Evolutionary conservation across 2,888 invertebrate genomes (phyloP), one percentile per base, ranked within the genome.

Genomic region (Pristionchus fissidentatus): DNA sequence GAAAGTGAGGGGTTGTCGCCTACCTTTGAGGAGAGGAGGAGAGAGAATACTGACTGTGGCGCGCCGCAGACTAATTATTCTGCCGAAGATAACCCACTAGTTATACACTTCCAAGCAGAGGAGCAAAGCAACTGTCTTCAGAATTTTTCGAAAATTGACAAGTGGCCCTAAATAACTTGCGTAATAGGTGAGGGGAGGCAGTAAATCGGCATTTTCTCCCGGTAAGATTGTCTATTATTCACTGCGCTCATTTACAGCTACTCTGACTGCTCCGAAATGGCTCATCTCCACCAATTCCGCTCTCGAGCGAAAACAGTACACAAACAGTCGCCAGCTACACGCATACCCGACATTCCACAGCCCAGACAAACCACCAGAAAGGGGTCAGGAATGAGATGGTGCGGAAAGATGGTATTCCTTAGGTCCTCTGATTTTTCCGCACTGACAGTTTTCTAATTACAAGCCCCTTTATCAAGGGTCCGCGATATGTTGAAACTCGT

Each of bases 201-300:
- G 38, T 66, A 38, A 66, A 66, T n/a, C n/a, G n/a, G n/a, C n/a
- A 38, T 66, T n/a, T 66, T 66, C 66, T n/a, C 19, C n/a, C n/a
- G n/a, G n/a, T n/a, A 66, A 38, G 66, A 66, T 38, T 66, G 35
- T 38, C 35, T 66, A 66, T 66, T 66, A 66, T 66, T 66, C 66
- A 38, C 29, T 38, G 66, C n/a, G 66, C 66, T 66, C 66, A 66
- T 66, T 66, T 66, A 66, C 66, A 66, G 66, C 66, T 22, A 22
- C 66, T 62, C n/a, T n/a, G n/a, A n/a, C n/a, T n/a, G n/a, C n/a
- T n/a, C n/a, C n/a, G n/a, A n/a, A n/a, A n/a, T n/a, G n/a, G n/a
- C n/a, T n/a, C n/a, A n/a, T n/a, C n/a, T n/a, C n/a, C n/a, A n/a
- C n/a, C n/a, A n/a, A n/a, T n/a, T n/a, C n/a, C n/a, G n/a, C n/a